Conservation (phyloP, 2,113 vertebrate species). For the Micronycteris hirsuta region DNA sequence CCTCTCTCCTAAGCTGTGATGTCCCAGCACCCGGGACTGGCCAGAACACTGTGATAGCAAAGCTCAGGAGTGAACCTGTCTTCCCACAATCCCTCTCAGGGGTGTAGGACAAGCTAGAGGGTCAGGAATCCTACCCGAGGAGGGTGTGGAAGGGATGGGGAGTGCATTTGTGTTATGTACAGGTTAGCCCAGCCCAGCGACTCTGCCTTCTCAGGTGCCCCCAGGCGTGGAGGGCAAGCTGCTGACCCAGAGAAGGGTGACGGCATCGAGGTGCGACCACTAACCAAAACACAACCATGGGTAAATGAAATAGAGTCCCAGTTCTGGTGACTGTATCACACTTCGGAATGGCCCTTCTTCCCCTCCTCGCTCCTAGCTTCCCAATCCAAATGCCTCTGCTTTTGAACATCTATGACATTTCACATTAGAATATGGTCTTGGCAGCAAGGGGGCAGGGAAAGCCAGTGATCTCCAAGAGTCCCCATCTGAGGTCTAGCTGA, state of each 20-base stretch:
- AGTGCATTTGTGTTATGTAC: slow-evolving; percentile 71
- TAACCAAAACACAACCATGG: slow-evolving; percentile 53
- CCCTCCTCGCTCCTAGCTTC: slow-evolving; percentile 53
- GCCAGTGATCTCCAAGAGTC: slow-evolving; percentile 58
- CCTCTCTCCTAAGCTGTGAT: background rate
- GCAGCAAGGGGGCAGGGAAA: slow-evolving; percentile 69
- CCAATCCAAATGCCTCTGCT: background rate
- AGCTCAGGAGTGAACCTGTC: background rate
- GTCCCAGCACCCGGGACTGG: background rate
- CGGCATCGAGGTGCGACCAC: slow-evolving; percentile 48
- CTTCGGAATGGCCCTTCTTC: slow-evolving; percentile 41
- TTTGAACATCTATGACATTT: slow-evolving; percentile 68
- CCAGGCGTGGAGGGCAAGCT: background rate
- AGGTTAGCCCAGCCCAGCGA: slow-evolving; percentile 52
- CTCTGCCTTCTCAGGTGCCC: slow-evolving; percentile 51
- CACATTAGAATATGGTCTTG: slow-evolving; percentile 76
- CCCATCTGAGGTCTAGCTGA: slow-evolving; percentile 83
- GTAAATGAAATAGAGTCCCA: slow-evolving; percentile 27
- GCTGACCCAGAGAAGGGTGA: slow-evolving; percentile 65
- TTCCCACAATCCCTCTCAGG: background rate
- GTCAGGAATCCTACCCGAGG: background rate
- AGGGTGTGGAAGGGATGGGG: background rate
- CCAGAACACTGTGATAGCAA: background rate
- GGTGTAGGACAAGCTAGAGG: background rate
- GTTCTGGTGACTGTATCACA: background rate